Evolutionary conservation across 2,888 invertebrate genomes (phyloP).

Genomic region (Sphecodes monilicornis): DNA sequence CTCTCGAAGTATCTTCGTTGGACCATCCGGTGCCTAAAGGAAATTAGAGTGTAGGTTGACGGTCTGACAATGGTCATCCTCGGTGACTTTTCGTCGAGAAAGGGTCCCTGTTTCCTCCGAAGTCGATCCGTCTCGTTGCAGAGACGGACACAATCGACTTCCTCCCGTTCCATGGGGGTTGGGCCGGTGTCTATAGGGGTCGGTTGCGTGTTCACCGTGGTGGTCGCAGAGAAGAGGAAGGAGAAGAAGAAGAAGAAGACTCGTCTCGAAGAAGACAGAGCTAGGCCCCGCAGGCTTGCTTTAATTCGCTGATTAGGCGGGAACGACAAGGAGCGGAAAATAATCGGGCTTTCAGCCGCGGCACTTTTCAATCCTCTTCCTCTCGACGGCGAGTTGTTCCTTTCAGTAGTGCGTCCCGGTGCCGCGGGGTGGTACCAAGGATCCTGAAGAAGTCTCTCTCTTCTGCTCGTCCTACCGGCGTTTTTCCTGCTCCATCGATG

Average conservation of each 20-base stretch:
- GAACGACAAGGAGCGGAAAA: constrained; percentile 79
- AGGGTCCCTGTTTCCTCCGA: constrained; percentile 35
- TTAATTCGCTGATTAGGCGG: constrained; percentile 82
- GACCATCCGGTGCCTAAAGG: constrained; percentile 23
- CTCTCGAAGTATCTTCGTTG: too few relatives aligned
- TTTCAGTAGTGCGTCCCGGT: constrained; percentile 68
- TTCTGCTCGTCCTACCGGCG: constrained; percentile 29
- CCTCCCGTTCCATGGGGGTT: constrained; percentile 43
- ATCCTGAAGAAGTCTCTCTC: constrained; percentile 56
- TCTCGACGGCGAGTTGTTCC: constrained; percentile 72
- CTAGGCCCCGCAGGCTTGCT: constrained; percentile 74
- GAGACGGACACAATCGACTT: constrained; percentile 66
- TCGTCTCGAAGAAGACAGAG: constrained; percentile 46
- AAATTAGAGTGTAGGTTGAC: constrained; percentile 56
- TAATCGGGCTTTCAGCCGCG: constrained; percentile 78
- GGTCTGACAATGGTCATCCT: constrained; percentile 65
- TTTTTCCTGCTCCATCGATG: constrained; percentile 57
- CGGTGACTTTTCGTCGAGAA: constrained; percentile 55
- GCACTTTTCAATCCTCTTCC: constrained; percentile 80
- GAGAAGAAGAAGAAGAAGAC: constrained; percentile 15
- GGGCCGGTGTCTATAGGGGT: background rate
- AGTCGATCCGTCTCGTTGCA: constrained; percentile 45
- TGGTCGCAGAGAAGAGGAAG: constrained; percentile 19
- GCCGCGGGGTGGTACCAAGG: constrained; percentile 39
- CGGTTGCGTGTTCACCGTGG: constrained; percentile 24